Evolutionary conservation across 2,113 vertebrate species (phyloP).

Genomic region (Arenaria interpres): DNA sequence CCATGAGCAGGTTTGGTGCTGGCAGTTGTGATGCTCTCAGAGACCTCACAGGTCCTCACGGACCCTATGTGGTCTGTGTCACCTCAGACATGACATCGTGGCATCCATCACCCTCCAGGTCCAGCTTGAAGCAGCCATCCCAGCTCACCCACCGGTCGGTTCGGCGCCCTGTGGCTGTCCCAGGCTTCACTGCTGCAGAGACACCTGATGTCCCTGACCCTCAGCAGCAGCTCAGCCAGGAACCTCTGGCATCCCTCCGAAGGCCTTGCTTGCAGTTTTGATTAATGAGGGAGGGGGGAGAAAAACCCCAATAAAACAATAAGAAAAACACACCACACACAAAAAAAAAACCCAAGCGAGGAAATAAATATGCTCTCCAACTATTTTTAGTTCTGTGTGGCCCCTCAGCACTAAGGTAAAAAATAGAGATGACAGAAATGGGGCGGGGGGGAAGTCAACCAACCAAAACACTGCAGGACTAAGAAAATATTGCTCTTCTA

Average conservation of each 20-base stretch:
- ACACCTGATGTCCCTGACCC: background rate
- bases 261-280: background rate
- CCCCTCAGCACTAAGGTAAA: background rate
- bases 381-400: background rate
- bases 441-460: background rate
- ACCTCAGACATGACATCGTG: background rate
- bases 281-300: background rate
- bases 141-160: fast-evolving
- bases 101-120: background rate
- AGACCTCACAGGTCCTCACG: background rate
- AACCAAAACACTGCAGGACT: background rate
- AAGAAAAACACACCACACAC: no score
- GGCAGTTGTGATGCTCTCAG: background rate
- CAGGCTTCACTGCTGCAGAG: background rate
- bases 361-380: background rate
- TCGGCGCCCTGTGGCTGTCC: background rate
- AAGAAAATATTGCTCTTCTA: background rate
- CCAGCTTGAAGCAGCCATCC: fast-evolving
- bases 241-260: background rate
- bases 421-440: background rate
- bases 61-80: background rate
- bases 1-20: background rate
- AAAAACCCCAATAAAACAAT: no score
- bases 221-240: background rate
- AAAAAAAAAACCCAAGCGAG: background rate